phyloP scores from a whole-genome alignment of 2,888 invertebrate genomes.

The Geophilus truncorum region DNA sequence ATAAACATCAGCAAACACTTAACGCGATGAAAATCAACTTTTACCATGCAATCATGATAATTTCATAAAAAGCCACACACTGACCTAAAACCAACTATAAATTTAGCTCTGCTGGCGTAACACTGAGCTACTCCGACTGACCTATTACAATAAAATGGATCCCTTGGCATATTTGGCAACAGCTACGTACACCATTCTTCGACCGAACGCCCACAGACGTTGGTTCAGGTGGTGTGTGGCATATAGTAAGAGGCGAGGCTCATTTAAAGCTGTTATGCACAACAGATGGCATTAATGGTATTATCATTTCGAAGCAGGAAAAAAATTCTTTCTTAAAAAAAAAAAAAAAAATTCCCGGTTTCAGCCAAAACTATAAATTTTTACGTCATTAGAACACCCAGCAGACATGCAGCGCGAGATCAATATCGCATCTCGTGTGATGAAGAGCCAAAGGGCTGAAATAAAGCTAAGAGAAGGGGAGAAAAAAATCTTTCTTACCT shows the following conservation, averaged over 20 bases:
- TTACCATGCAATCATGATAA: constrained; percentile 18
- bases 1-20: constrained; percentile 12
- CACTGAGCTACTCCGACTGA: background rate
- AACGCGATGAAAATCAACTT: constrained; percentile 7
- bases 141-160: background rate
- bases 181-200: background rate
- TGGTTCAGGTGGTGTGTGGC: constrained; percentile 4
- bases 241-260: background rate
- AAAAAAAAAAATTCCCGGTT: too few relatives aligned
- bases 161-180: constrained; percentile 5
- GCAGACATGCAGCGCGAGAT: too few relatives aligned
- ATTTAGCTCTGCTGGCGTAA: background rate
- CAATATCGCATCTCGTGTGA: background rate
- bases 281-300: background rate
- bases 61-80: constrained; percentile 8
- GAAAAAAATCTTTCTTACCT: constrained; percentile 53
- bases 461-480: background rate
- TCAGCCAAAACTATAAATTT: too few relatives aligned
- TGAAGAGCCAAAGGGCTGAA: background rate
- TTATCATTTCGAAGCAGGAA: too few relatives aligned
- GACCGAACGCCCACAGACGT: background rate
- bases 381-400: too few relatives aligned
- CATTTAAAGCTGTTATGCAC: background rate
- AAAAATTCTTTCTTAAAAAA: too few relatives aligned
- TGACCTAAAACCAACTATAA: background rate